Conservation (phyloP, 1,140 invertebrate species). For the Microplitis demolitor region DNA sequence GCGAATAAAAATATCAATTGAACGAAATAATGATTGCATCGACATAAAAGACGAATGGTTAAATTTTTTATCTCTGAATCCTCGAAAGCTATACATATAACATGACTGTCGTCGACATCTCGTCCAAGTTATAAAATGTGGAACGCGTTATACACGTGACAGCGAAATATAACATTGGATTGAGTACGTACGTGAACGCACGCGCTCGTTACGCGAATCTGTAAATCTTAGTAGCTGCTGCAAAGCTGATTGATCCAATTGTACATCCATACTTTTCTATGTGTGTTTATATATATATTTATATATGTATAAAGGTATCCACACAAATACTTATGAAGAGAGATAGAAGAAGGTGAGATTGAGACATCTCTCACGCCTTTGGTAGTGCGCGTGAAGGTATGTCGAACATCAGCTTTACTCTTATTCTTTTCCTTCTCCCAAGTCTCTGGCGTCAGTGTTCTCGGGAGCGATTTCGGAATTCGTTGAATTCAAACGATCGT, state of each 20-base stretch:
- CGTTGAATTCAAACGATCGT: neutral
- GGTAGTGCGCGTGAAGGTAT: conserved; percentile 44
- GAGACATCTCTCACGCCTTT: conserved; percentile 43
- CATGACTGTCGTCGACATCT: neutral
- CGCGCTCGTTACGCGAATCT: conserved; percentile 8
- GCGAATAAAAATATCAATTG: conserved; percentile 4
- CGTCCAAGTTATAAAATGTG: conserved; percentile 2
- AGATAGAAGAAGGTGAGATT: conserved; percentile 34
- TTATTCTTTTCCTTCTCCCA: too few species aligned
- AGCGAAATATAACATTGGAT: conserved; percentile 10
- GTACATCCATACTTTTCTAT: neutral
- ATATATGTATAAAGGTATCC: neutral
- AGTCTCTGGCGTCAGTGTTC: neutral
- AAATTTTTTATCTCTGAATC: too few species aligned
- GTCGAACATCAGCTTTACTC: conserved; percentile 33
- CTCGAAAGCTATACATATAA: neutral
- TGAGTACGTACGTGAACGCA: conserved; percentile 20
- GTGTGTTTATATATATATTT: neutral
- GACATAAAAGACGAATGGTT: conserved; percentile 8
- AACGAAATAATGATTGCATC: neutral
- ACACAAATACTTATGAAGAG: conserved; percentile 17
- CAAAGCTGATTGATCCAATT: neutral
- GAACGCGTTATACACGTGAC: conserved; percentile 7
- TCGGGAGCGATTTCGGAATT: conserved; percentile 9
- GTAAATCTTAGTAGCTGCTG: neutral